Base-by-base conservation (phyloP, 2,113 vertebrate species). In the Loxodonta africana region DNA sequence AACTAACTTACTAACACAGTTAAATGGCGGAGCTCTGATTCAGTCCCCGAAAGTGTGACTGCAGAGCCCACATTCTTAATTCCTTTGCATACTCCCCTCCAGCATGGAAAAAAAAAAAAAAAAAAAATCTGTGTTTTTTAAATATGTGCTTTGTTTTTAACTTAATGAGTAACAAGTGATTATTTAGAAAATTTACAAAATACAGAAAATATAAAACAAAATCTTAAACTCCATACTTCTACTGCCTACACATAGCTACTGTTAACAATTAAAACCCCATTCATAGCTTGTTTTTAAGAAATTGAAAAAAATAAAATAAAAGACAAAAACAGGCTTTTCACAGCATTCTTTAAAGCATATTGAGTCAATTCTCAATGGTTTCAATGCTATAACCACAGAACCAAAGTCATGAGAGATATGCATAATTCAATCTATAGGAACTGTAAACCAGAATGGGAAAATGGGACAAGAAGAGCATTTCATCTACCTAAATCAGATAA, bases 131-230 rank as follows among this genome's bases (percentile, higher is more conserved):
- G 1, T 63, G 62, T 30, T 11, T 67, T 67, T 30, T 33, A 30
- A 12, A 33, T 12, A 62, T 57, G 53, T 57, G 11, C 10, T 48
- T 81, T 48, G 51, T 85, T 93, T 95, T 62, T 80, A 93, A 95
- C 71, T 41, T 62, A 93, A 65, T 65, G 28, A 67, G 53, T 82
- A 87, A 74, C 8, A 90, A 44, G 65, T 18, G 10, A n/a, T 87
- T 62, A 94, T 15, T 78, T 71, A 53, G 63, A 90, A n/a, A 88
- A 83, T n/a, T 20, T 88, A 11, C 21, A 80, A 96, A 73, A 67
- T 60, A 85, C 5, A 81, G 14, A 85, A 89, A 57, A 90, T n/a
- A 80, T 41, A 46, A 80, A 95, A 44, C n/a, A 85, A 92, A 91
- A 81, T 48, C 65, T 46, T 89, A 71, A 90, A 78, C 41, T 46